These are phyloP conservation scores for Chalcis sispes DNA, from an alignment of 2,888 invertebrate species.

Conservation along the genomic window DNA sequence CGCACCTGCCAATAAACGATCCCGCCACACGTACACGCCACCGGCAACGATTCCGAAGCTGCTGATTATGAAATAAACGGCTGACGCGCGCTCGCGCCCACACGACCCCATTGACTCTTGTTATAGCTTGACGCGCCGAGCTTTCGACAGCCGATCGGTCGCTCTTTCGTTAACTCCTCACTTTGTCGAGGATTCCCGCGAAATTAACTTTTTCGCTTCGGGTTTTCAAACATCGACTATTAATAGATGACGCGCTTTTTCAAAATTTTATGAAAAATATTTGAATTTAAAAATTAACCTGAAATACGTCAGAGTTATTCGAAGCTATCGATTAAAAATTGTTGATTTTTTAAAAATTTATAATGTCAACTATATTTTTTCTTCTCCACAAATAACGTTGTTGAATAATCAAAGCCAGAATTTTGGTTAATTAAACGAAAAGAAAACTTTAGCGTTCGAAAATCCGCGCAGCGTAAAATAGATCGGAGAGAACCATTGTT, in stretches of 20 bases:
- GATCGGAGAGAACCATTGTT: slow-evolving; percentile 37
- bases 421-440: slow-evolving; percentile 22
- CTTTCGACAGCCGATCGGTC: slow-evolving; percentile 59
- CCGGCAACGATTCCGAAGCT: slow-evolving; percentile 70
- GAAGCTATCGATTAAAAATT: background rate
- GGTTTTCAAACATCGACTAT: background rate
- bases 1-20: slow-evolving; percentile 72
- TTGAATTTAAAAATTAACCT: too few species aligned
- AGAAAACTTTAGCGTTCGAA: slow-evolving; percentile 20
- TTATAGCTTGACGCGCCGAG: slow-evolving; percentile 53
- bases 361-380: too few species aligned
- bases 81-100: slow-evolving; percentile 58
- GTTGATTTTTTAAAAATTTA: slow-evolving; percentile 8
- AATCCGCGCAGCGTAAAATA: background rate
- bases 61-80: slow-evolving; percentile 74
- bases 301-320: background rate
- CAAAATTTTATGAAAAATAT: background rate
- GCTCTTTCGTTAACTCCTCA: slow-evolving; percentile 18
- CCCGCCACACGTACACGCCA: slow-evolving; percentile 55
- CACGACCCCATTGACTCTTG: slow-evolving; percentile 53
- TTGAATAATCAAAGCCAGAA: background rate
- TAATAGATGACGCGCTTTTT: background rate
- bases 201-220: background rate
- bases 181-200: background rate
- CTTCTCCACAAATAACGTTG: background rate